Percentiles rank a stretch among this genome's conserved stretches.
Evolutionary conservation across 2,888 invertebrate species (phyloP).

Genomic region (Xanthostigma xanthostigma): DNA sequence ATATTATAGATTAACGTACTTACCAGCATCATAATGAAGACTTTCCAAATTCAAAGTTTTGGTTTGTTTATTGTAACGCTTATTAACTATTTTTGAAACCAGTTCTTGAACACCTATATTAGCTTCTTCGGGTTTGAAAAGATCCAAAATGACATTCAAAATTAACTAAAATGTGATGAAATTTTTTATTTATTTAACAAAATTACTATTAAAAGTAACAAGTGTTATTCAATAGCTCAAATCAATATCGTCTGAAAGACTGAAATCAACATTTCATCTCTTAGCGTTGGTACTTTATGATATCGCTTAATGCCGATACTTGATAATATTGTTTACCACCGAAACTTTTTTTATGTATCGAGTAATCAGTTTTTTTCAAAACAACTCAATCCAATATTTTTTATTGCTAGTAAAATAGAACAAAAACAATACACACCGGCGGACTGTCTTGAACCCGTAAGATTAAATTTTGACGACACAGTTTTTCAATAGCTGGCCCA

Average conservation of each 20-base stretch:
- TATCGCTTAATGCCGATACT: too few relatives aligned
- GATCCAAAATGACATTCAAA: constrained; percentile 27
- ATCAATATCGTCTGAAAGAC: neutral
- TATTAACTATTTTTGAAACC: constrained; percentile 24
- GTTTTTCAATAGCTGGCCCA: constrained; percentile 30
- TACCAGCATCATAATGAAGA: constrained; percentile 30
- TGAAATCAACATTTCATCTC: too few relatives aligned
- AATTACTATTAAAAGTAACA: neutral
- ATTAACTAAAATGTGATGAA: constrained; percentile 18
- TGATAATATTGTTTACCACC: too few relatives aligned
- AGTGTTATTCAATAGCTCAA: neutral
- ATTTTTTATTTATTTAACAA: too few relatives aligned
- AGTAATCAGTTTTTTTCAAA: too few relatives aligned
- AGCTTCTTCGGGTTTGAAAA: constrained; percentile 27
- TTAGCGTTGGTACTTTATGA: too few relatives aligned
- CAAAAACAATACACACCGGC: constrained; percentile 12
- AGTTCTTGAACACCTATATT: constrained; percentile 32
- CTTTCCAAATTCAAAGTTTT: constrained; percentile 27
- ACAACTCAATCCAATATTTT: too few relatives aligned
- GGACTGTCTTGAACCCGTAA: constrained; percentile 19
- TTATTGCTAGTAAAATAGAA: too few relatives aligned
- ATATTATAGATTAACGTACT: constrained; percentile 9
- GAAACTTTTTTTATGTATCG: too few relatives aligned
- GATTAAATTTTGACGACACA: constrained; percentile 31
- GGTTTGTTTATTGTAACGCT: constrained; percentile 22